Base-by-base conservation (phyloP, 2,888 invertebrate genomes). In the Mystacides longicornis region DNA sequence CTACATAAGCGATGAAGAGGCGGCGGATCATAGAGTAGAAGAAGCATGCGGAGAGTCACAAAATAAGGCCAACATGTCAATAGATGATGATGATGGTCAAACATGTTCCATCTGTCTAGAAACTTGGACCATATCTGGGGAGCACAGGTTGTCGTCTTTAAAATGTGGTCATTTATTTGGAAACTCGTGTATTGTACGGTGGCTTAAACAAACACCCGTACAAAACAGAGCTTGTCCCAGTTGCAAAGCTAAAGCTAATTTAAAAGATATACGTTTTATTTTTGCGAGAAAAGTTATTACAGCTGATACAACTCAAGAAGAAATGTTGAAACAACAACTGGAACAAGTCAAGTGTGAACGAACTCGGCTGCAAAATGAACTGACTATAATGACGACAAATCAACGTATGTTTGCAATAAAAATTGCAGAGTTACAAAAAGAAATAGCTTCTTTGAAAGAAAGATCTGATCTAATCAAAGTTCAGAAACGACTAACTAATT, bases 131-230 rank as follows among this genome's bases (percentile, higher is more conserved):
- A 91, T 86, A 67, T 82, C 86, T 0, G 96, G 95, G 0, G 82
- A 81, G 0, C 97, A 97, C 69, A 78, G 94, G 52, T 72, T 96
- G 2, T 87, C 87, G n/a, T 85, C 91, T 0, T 72, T 97, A 7
- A 86, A 85, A 66, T 97, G 97, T 70, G 97, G 97, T 0, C 97
- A 97, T 72, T 71, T 96, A 5, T 97, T 94, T 70, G 97, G 97
- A 0, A 72, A 82, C 1, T 78, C 79, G 18, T 96, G 96, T 67
- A 85, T 93, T 7, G 72, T 80, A 51, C 77, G 83, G 31, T 93
- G 93, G 93, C 69, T 93, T 3, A 75, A 72, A 51, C 78, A 70
- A 58, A 81, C 74, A 57, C 62, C 69, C 1, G 69, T 73, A 0
- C 78, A 75, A 21, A 78, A 79, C n/a, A 79, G 82, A 52, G 77